Evolutionary conservation across 2,888 invertebrate genomes (phyloP).

Genomic region (Hirtodrosophila duncani): DNA sequence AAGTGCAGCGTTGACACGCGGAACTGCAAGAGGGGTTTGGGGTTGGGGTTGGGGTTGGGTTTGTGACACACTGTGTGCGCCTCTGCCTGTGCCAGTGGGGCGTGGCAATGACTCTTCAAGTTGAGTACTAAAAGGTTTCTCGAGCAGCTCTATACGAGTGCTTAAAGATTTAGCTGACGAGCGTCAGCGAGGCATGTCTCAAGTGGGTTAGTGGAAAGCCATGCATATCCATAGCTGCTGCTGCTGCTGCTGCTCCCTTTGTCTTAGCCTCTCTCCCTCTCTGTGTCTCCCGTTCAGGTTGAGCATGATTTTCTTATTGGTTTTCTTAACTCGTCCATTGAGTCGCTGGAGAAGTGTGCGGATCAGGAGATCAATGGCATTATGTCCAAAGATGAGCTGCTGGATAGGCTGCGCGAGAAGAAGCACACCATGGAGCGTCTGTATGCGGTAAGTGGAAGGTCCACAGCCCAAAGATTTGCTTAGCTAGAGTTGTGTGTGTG

Average conservation of each 20-base stretch:
- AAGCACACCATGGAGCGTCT: slow-evolving; percentile 78
- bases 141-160: not conserved
- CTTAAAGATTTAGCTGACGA: not conserved
- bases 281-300: slow-evolving; percentile 78
- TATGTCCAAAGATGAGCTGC: slow-evolving; percentile 80
- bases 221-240: too few relatives aligned
- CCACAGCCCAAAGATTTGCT: not conserved
- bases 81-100: too few relatives aligned
- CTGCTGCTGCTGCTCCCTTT: not conserved
- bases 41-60: too few relatives aligned
- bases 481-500: not conserved
- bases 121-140: not conserved
- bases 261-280: not conserved
- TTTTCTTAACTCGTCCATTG: slow-evolving; percentile 85
- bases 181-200: not conserved
- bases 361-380: slow-evolving; percentile 78
- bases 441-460: slow-evolving; percentile 63
- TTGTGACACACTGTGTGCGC: too few relatives aligned
- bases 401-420: slow-evolving; percentile 83
- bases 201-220: too few relatives aligned
- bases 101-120: too few relatives aligned
- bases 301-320: slow-evolving; percentile 85
- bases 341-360: slow-evolving; percentile 80
- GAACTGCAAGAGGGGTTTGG: too few relatives aligned
- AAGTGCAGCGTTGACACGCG: too few relatives aligned